These are phyloP conservation scores for Lates calcarifer DNA, from an alignment of 2,113 vertebrate species.

Conservation along the genomic window DNA sequence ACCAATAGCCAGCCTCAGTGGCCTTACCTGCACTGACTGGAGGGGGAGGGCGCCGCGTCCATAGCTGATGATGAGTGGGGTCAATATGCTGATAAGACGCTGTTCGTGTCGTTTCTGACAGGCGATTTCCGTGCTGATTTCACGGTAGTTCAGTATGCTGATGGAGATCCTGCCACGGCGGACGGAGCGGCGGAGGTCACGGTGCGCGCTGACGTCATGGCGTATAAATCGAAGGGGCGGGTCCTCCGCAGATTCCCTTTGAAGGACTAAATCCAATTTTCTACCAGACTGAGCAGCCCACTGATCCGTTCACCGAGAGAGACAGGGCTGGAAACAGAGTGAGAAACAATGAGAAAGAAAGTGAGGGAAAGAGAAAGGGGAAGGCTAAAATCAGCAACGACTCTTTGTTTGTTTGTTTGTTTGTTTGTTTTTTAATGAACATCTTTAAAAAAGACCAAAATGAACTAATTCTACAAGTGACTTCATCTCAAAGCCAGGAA, in stretches of 20 bases:
- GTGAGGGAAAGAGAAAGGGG: not conserved
- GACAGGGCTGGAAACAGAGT: constrained; percentile 30
- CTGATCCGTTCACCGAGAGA: constrained; percentile 58
- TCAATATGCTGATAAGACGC: not conserved
- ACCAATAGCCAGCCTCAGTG: not conserved
- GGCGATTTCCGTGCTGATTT: constrained; percentile 3
- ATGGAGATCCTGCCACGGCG: constrained; percentile 5
- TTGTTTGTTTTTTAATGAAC: too few relatives aligned
- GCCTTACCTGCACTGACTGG: constrained; percentile 72
- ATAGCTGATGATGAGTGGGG: constrained; percentile 38
- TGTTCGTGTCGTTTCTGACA: not conserved
- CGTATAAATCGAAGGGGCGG: constrained; percentile 9
- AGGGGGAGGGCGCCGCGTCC: constrained; percentile 28
- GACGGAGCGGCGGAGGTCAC: constrained; percentile 23
- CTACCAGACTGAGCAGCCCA: constrained; percentile 62
- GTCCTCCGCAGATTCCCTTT: constrained; percentile 45
- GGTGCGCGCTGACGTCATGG: constrained; percentile 46
- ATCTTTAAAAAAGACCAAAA: not conserved
- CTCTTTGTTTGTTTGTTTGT: too few relatives aligned
- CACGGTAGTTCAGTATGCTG: constrained; percentile 4
- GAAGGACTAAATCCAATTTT: constrained; percentile 75
- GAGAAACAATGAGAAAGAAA: not conserved
- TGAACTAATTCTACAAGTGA: not conserved
- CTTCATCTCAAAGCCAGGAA: not conserved
- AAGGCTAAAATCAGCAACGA: not conserved